Percentiles rank a stretch among this genome's conserved stretches.
Conservation (phyloP, 23 tunicate species). For the Clavelina lepadiformis region DNA sequence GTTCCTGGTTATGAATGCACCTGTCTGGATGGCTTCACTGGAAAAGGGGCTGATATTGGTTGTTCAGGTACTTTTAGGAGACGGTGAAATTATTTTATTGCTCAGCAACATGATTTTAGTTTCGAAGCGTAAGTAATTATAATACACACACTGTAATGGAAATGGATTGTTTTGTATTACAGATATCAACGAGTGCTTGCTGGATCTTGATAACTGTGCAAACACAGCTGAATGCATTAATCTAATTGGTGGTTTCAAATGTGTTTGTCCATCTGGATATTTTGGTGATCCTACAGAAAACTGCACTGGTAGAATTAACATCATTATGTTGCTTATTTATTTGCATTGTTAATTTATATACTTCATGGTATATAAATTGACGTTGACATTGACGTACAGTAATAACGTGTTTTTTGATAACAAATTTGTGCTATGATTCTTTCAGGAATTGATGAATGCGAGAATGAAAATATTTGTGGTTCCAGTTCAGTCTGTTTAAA, state of each 20-base stretch:
- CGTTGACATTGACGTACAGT: no score
- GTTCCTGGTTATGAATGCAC: constrained; percentile 29
- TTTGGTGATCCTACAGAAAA: constrained; percentile 25
- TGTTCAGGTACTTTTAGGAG: no score
- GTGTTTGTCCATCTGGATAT: constrained; percentile 29
- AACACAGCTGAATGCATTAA: constrained; percentile 35
- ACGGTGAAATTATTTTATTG: neutral
- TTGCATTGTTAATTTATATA: no score
- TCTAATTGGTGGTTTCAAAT: constrained; percentile 16
- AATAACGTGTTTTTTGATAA: no score
- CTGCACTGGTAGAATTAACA: constrained; percentile 27
- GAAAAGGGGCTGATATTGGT: neutral
- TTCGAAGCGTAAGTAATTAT: neutral
- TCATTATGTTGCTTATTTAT: no score
- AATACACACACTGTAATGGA: neutral
- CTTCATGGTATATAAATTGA: no score
- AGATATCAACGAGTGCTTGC: constrained; percentile 49
- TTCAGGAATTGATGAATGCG: no score
- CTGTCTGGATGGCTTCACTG: constrained; percentile 22
- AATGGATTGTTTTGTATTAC: neutral
- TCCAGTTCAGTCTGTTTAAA: no score
- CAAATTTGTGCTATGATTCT: no score
- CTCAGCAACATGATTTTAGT: neutral
- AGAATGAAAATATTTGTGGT: no score
- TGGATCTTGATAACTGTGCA: constrained; percentile 16